Conservation (phyloP, 2,888 invertebrate genomes). For the Hirtodrosophila alboralis region DNA sequence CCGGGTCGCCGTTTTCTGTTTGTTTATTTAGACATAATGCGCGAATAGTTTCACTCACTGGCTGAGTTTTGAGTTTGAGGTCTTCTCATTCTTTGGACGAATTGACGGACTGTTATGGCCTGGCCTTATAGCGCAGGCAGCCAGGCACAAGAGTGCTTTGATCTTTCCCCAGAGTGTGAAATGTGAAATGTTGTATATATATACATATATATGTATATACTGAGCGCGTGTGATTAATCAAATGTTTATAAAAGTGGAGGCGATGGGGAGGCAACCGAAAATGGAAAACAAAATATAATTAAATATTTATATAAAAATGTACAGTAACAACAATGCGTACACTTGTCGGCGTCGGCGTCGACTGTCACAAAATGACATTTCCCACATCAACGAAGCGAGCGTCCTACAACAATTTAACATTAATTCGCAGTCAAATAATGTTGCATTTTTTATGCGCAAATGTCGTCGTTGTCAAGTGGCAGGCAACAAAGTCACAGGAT, state of each 20-base stretch:
- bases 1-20: slow-evolving; percentile 51
- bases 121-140: slow-evolving; percentile 26
- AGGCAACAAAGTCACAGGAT: slow-evolving; percentile 54
- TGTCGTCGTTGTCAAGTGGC: slow-evolving; percentile 82
- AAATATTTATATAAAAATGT: slow-evolving; percentile 77
- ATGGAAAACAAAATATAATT: slow-evolving; percentile 75
- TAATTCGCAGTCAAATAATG: slow-evolving; percentile 82
- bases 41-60: slow-evolving; percentile 77
- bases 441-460: slow-evolving; percentile 82
- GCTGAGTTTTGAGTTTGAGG: slow-evolving; percentile 47
- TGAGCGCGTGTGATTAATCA: slow-evolving; percentile 67
- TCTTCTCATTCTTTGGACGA: slow-evolving; percentile 38
- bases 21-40: slow-evolving; percentile 78
- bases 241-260: slow-evolving; percentile 61
- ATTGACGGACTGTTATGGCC: slow-evolving; percentile 48
- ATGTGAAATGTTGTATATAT: slow-evolving; percentile 22
- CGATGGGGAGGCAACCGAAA: slow-evolving; percentile 23
- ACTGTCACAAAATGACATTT: slow-evolving; percentile 82
- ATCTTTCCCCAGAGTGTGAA: slow-evolving; percentile 66
- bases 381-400: slow-evolving; percentile 77
- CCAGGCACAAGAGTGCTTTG: slow-evolving; percentile 56
- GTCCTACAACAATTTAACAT: slow-evolving; percentile 79
- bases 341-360: slow-evolving; percentile 61
- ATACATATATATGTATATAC: too few species aligned
- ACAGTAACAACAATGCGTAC: slow-evolving; percentile 70